Evolutionary conservation across 1,140 invertebrate species (phyloP).

Genomic region (Zaprionus kolodkinae): DNA sequence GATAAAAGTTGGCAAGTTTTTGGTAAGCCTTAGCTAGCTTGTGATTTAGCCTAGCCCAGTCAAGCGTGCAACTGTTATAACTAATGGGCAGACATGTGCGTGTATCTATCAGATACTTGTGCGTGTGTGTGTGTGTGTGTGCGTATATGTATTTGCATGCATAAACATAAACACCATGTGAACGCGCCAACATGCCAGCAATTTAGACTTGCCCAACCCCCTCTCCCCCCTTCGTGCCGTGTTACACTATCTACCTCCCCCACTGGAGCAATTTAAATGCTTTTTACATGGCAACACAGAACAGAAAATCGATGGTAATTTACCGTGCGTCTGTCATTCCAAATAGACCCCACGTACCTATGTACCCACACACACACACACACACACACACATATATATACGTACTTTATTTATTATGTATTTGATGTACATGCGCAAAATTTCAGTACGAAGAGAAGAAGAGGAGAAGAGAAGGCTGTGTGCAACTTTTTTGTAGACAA

Average conservation of each 20-base stretch:
- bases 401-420: constrained; percentile 68
- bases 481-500: constrained; percentile 51
- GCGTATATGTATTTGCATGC: constrained; percentile 55
- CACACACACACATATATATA: constrained; percentile 33
- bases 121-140: constrained; percentile 15
- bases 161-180: constrained; percentile 75
- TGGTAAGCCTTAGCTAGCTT: constrained; percentile 8
- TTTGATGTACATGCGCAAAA: constrained; percentile 78
- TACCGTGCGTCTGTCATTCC: constrained; percentile 51
- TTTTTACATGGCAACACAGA: constrained; percentile 71
- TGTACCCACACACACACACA: constrained; percentile 22
- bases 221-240: neutral
- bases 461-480: constrained; percentile 4
- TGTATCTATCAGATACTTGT: constrained; percentile 26
- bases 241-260: neutral
- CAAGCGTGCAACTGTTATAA: constrained; percentile 26
- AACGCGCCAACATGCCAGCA: constrained; percentile 37
- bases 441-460: constrained; percentile 44
- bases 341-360: constrained; percentile 14
- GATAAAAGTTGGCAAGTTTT: neutral
- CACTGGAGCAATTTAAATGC: constrained; percentile 34
- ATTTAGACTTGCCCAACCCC: constrained; percentile 3
- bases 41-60: constrained; percentile 9
- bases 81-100: constrained; percentile 20
- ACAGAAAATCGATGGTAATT: constrained; percentile 77